Evolutionary conservation across 1,140 invertebrate species (phyloP), one percentile per base, ranked within the genome.

Genomic region (Drosophila bifasciata): DNA sequence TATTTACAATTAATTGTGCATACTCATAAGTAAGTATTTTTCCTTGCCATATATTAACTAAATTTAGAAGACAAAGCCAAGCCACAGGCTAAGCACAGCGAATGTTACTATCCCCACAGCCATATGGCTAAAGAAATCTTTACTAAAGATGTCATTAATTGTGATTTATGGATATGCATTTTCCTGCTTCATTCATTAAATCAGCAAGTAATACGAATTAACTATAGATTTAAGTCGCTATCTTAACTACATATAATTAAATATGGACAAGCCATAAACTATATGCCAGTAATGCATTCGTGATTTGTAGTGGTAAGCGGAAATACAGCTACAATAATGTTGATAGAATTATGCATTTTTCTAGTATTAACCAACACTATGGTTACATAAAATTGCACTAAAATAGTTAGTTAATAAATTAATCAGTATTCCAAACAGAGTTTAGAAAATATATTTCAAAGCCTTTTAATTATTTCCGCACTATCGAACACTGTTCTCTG

Each of bases 111-210:
- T n/a, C n/a, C 36, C 62, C 19, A 36, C n/a, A 32, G 15, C 11
- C 40, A 25, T 36, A 36, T 9, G 28, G 32, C 28, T 9, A 9
- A 0, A 32, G 28, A 11, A 11, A 13, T 13, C 32, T 13, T 13
- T 36, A 13, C 19, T 15, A 56, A 61, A 73, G 49, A 50, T 25
- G 64, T 74, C 32, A 74, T 74, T 66, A 74, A 39, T 66, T 40
- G 19, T 66, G 61, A 75, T 74, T 75, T 59, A 75, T 75, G 40
- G n/a, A 49, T 52, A 28, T 40, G 52, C 39, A 70, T 68, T 70
- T 57, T 32, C 17, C 51, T 48, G 62, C 28, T 28, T 56, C 25
- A 32, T 48, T 46, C 32, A 74, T 74, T 75, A 75, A 75, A 59
- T 52, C 43, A 40, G 51, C 39, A 45, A 58, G 36, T 40, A 57